These are phyloP conservation scores for Perizoma flavofasciatum DNA, from an alignment of 2,888 invertebrate genomes.

Conservation along the genomic window DNA sequence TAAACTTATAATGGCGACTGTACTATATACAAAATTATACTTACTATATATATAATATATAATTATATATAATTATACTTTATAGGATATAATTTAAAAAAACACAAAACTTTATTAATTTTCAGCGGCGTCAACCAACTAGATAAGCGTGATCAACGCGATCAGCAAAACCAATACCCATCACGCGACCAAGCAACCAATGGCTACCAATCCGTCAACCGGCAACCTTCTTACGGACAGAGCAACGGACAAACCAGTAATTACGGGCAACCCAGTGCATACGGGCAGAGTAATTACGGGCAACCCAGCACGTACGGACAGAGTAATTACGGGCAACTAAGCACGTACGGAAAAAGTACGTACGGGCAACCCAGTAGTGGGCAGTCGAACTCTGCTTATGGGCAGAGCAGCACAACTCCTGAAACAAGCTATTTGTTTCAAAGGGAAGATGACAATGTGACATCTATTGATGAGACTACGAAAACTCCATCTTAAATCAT, in stretches of 20 bases:
- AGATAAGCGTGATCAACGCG: constrained; percentile 48
- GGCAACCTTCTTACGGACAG: constrained; percentile 46
- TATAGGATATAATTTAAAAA: too few species aligned
- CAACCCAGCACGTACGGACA: constrained; percentile 36
- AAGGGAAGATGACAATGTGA: constrained; percentile 73
- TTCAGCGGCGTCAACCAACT: constrained; percentile 60
- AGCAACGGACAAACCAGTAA: constrained; percentile 32
- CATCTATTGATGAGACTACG: constrained; percentile 67
- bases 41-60: too few species aligned
- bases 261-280: constrained; percentile 32
- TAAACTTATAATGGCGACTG: too few species aligned
- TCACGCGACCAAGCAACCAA: constrained; percentile 40
- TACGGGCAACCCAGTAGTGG: constrained; percentile 36
- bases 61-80: too few species aligned
- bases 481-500: constrained; percentile 54
- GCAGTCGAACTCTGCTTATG: constrained; percentile 30
- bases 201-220: constrained; percentile 39
- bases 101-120: constrained; percentile 16
- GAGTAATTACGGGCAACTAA: constrained; percentile 35
- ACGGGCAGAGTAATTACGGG: constrained; percentile 23
- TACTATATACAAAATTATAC: too few species aligned
- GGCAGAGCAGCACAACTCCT: constrained; percentile 65
- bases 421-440: constrained; percentile 84
- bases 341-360: constrained; percentile 7
- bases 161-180: constrained; percentile 14